phyloP scores from a whole-genome alignment of 2,888 invertebrate species.

The Luperina testacea region DNA sequence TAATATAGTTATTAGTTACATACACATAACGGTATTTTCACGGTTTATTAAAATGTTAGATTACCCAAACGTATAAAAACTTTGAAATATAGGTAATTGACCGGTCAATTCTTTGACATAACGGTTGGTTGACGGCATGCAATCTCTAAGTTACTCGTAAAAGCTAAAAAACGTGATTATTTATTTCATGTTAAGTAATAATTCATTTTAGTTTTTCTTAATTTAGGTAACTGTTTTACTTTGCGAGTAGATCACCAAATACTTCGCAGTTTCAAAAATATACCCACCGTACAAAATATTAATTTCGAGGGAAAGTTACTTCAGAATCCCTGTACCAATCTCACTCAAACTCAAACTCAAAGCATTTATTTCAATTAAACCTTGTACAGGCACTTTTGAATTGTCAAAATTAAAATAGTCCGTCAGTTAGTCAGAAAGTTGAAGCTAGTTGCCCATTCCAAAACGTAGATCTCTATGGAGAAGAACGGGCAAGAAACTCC shows the following conservation, averaged over 20 bases:
- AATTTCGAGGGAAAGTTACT: not conserved
- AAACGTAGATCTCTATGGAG: too few species aligned
- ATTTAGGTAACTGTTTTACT: not conserved
- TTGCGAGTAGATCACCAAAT: not conserved
- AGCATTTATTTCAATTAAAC: too few species aligned
- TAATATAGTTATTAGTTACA: too few species aligned
- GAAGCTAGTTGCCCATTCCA: too few species aligned
- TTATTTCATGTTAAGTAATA: not conserved
- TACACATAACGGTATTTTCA: constrained; percentile 14
- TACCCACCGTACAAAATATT: not conserved
- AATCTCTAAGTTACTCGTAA: too few species aligned
- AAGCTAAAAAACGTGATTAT: not conserved
- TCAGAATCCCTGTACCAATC: constrained; percentile 8
- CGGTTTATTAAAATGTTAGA: not conserved
- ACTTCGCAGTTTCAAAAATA: not conserved
- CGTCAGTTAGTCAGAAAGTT: too few species aligned
- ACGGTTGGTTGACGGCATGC: not conserved
- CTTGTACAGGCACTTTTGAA: too few species aligned
- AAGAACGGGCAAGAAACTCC: too few species aligned
- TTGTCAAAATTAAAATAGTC: too few species aligned
- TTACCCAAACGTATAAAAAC: constrained; percentile 13
- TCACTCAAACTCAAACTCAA: too few species aligned
- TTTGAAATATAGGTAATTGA: not conserved
- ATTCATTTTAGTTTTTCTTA: not conserved
- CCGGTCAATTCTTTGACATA: not conserved